These are phyloP conservation scores for Phodopus roborovskii DNA, from an alignment of 2,113 vertebrate genomes.

Conservation along the genomic window DNA sequence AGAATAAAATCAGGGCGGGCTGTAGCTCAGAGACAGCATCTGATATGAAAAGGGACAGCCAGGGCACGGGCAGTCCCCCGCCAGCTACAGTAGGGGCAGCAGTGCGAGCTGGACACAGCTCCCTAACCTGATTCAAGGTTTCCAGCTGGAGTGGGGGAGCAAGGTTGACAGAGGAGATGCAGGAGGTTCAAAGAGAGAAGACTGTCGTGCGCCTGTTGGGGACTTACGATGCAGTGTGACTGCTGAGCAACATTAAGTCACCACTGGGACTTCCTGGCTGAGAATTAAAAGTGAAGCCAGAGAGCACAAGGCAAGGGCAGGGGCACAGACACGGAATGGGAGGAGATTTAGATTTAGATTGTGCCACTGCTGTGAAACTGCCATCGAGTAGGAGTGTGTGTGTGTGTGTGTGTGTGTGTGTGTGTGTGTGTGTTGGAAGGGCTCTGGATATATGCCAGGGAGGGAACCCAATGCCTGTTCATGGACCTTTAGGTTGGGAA, in stretches of 20 bases:
- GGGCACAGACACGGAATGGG: neutral
- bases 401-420: no score
- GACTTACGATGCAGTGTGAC: neutral
- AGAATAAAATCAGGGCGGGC: neutral
- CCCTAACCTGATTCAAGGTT: neutral
- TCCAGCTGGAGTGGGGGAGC: neutral
- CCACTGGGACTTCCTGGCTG: neutral
- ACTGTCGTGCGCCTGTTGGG: neutral
- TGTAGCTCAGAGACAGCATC: neutral
- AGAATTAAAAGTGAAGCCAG: conserved; percentile 17
- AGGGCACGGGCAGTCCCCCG: neutral
- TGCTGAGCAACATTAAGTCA: neutral
- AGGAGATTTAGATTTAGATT: neutral
- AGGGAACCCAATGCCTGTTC: no score
- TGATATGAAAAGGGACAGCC: neutral
- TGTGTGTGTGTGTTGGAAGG: no score
- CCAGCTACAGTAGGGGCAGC: neutral
- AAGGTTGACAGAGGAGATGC: neutral
- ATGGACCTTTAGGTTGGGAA: neutral
- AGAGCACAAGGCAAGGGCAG: neutral
- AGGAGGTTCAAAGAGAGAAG: neutral
- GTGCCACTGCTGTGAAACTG: neutral
- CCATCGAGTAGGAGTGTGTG: neutral
- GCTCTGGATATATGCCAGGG: neutral
- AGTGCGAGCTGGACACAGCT: neutral